Percentiles rank a stretch among this genome's conserved stretches.
Evolutionary conservation across 2,888 invertebrate species (phyloP).

Genomic region (Eurytoma californica): DNA sequence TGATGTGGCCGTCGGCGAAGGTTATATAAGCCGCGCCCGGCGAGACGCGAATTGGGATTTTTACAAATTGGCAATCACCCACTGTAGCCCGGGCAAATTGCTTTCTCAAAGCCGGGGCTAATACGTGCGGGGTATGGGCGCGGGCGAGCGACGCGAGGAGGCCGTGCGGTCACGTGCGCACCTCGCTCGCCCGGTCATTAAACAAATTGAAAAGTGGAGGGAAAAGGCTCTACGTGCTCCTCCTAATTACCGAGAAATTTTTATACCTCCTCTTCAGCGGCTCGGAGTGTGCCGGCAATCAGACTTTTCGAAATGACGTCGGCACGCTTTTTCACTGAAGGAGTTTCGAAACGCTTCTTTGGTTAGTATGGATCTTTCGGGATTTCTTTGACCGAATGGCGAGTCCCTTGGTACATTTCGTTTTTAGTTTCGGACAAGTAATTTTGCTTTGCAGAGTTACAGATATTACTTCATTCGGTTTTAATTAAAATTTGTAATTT

Average conservation of each 20-base stretch:
- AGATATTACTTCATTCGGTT: too few species aligned
- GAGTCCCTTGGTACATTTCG: too few species aligned
- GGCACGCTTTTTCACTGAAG: background rate
- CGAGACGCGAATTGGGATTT: slow-evolving; percentile 62
- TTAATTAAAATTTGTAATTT: too few species aligned
- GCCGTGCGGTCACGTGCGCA: background rate
- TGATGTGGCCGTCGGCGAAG: slow-evolving; percentile 43
- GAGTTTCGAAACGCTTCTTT: background rate
- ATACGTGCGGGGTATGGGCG: slow-evolving; percentile 27
- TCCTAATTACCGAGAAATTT: slow-evolving; percentile 46
- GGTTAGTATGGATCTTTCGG: too few species aligned
- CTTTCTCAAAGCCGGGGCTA: slow-evolving; percentile 57
- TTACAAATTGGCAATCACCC: slow-evolving; percentile 71
- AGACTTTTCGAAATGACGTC: slow-evolving; percentile 8
- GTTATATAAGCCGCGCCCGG: slow-evolving; percentile 57
- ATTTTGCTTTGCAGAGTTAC: too few species aligned
- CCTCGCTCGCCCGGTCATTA: slow-evolving; percentile 38
- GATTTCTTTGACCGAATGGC: too few species aligned
- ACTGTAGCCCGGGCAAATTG: slow-evolving; percentile 66
- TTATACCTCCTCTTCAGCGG: slow-evolving; percentile 4
- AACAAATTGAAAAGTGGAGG: slow-evolving; percentile 51
- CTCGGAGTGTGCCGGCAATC: background rate
- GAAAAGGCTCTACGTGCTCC: slow-evolving; percentile 32
- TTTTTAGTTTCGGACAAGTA: too few species aligned
- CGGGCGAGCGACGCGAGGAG: slow-evolving; percentile 9